Evolutionary conservation across 1,140 invertebrate genomes (phyloP).

Genomic region (Brachionus plicatilis): DNA sequence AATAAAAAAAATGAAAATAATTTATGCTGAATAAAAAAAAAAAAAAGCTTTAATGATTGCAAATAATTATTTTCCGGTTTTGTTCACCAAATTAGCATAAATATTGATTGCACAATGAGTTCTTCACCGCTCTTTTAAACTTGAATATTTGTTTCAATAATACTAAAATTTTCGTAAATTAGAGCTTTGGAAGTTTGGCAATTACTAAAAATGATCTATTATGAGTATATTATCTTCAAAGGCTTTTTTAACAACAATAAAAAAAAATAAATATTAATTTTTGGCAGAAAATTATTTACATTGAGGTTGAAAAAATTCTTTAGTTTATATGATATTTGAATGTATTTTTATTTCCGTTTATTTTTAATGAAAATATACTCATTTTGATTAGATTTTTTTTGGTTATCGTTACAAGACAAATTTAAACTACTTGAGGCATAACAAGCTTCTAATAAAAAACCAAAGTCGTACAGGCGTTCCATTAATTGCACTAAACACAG

Average conservation of each 20-base stretch:
- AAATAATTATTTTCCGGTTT: neutral
- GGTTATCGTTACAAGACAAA: neutral
- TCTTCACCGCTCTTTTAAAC: neutral
- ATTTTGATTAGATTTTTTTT: conserved; percentile 1
- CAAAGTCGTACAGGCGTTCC: conserved; percentile 16
- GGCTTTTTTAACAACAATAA: neutral
- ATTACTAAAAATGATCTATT: neutral
- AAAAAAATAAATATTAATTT: neutral
- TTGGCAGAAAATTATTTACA: neutral
- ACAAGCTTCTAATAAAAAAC: conserved; percentile 10
- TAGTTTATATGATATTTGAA: neutral
- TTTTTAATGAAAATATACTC: conserved; percentile 33
- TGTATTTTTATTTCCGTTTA: conserved; percentile 1
- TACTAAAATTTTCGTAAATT: neutral
- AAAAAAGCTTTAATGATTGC: neutral
- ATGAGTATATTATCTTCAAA: neutral
- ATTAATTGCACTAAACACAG: conserved; percentile 25
- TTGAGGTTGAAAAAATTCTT: neutral
- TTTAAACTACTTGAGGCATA: neutral
- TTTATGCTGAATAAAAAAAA: neutral
- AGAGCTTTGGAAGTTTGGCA: neutral
- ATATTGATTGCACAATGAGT: neutral
- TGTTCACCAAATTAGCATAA: neutral
- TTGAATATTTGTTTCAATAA: neutral
- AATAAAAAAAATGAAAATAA: neutral